Percentiles rank a stretch among this genome's conserved stretches.
phyloP scores from a whole-genome alignment of 2,113 vertebrate species.

The Tupaia tana region DNA sequence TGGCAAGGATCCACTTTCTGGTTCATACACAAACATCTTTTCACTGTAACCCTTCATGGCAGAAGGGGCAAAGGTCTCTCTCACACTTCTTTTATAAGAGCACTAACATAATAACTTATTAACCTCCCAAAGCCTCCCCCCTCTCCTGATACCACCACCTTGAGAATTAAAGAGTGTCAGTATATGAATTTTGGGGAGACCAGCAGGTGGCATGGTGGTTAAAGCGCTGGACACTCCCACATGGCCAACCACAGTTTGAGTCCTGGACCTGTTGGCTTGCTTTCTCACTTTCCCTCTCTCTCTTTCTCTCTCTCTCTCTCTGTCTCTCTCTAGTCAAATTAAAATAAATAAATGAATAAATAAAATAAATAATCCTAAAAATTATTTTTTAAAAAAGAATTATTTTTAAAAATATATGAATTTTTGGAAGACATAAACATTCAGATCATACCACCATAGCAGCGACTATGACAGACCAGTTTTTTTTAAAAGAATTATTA shows the following conservation, averaged over 20 bases:
- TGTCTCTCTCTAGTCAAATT: too few relatives aligned
- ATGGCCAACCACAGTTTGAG: too few relatives aligned
- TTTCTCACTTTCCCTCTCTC: too few relatives aligned
- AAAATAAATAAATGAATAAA: too few relatives aligned
- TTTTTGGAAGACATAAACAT: neutral
- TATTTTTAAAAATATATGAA: neutral
- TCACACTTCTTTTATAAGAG: neutral
- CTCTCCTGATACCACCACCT: neutral
- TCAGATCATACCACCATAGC: neutral
- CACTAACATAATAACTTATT: neutral
- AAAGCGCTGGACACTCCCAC: too few relatives aligned
- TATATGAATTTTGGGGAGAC: neutral
- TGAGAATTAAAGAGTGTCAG: neutral
- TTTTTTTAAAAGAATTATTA: too few relatives aligned
- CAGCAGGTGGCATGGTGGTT: too few relatives aligned
- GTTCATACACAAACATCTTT: neutral
- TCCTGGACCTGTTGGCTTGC: too few relatives aligned
- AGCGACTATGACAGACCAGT: neutral
- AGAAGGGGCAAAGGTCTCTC: neutral
- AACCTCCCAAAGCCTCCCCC: neutral
- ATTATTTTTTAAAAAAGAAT: too few relatives aligned
- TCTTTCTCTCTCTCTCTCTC: too few relatives aligned
- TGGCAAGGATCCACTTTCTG: neutral
- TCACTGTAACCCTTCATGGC: neutral
- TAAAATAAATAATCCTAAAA: too few relatives aligned